Evolutionary conservation across 2,888 invertebrate species (phyloP).

Genomic region (Tuta absoluta): DNA sequence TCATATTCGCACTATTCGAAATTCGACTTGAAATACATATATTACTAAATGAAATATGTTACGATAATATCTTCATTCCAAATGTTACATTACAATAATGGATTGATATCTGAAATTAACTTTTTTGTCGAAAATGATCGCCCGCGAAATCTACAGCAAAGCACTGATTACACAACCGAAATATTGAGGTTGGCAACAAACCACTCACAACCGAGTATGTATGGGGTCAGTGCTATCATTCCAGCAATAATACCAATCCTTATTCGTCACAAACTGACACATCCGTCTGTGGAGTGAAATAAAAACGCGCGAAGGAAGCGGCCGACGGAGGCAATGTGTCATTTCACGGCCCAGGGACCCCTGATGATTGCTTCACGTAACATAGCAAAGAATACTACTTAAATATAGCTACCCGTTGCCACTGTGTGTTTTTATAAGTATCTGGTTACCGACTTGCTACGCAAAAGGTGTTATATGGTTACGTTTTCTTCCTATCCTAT

Average conservation of each 20-base stretch:
- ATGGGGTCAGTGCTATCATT: background rate
- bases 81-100: too few species aligned
- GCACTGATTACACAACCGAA: background rate
- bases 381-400: background rate
- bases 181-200: background rate
- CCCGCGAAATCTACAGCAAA: too few species aligned
- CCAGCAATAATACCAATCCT: slow-evolving; percentile 17
- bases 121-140: too few species aligned
- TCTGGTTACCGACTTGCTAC: background rate
- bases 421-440: slow-evolving; percentile 11
- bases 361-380: slow-evolving; percentile 16
- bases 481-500: slow-evolving; percentile 4
- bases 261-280: slow-evolving; percentile 11
- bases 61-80: too few species aligned
- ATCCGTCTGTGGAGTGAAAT: slow-evolving; percentile 12
- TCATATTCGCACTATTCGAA: too few species aligned
- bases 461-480: background rate
- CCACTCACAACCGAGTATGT: background rate
- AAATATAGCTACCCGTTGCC: background rate
- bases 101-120: too few species aligned
- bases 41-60: too few species aligned
- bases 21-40: too few species aligned
- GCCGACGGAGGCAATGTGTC: slow-evolving; percentile 7
- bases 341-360: slow-evolving; percentile 5
- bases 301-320: slow-evolving; percentile 17